Evolutionary conservation across 2,797 vertebrate species (phyloP).

Genomic region (Notolabrus celidotus): DNA sequence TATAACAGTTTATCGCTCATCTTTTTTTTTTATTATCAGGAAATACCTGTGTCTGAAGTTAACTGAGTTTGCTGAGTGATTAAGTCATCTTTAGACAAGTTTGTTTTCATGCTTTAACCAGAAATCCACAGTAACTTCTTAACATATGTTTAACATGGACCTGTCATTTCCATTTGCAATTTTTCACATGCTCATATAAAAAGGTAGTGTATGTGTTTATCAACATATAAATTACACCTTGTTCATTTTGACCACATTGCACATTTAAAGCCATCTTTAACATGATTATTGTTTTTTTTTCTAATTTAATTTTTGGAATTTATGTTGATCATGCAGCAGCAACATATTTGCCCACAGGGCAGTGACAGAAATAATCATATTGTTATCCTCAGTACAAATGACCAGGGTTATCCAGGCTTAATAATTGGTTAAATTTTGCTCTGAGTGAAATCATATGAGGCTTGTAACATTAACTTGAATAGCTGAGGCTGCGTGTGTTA

Average conservation of each 20-base stretch:
- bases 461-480: conserved; percentile 24
- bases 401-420: conserved; percentile 4
- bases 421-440: conserved; percentile 29
- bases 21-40: background rate
- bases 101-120: background rate
- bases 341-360: conserved; percentile 14
- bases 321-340: conserved; percentile 3
- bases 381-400: conserved; percentile 13
- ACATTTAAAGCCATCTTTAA: conserved; percentile 11
- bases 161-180: background rate
- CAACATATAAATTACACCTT: background rate
- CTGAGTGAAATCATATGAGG: conserved; percentile 13
- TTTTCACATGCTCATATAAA: background rate
- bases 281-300: background rate
- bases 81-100: no score
- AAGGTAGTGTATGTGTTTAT: background rate
- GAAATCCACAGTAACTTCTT: background rate
- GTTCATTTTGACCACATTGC: background rate
- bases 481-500: conserved; percentile 8
- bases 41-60: background rate
- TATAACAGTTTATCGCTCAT: no score
- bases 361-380: conserved; percentile 1
- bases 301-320: conserved; percentile 1
- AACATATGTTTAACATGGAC: background rate
- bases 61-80: background rate